phyloP scores from a whole-genome alignment of 2,888 invertebrate species.

The Sclerodermus sp. region DNA sequence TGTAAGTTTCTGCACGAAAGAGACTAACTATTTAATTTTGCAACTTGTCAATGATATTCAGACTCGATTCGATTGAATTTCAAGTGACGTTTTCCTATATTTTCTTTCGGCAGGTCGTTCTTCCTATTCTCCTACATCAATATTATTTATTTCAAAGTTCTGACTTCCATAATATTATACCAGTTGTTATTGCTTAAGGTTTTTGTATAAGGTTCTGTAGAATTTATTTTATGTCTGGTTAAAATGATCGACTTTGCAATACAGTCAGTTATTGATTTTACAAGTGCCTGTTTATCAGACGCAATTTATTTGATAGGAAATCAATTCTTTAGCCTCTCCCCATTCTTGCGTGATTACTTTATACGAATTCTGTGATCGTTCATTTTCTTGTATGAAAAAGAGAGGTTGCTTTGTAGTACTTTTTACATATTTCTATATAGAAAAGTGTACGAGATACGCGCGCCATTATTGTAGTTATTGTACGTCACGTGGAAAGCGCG shows the following conservation, averaged over 20 bases:
- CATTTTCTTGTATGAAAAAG: slow-evolving; percentile 3
- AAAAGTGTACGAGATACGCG: slow-evolving; percentile 28
- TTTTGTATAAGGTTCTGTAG: no score
- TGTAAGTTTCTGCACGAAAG: slow-evolving; percentile 13
- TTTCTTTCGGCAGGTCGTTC: no score
- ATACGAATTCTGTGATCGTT: slow-evolving; percentile 15
- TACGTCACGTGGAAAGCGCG: slow-evolving; percentile 45
- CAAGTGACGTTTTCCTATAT: no score
- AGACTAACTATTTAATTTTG: not conserved
- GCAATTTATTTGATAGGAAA: not conserved
- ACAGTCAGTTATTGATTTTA: slow-evolving; percentile 3
- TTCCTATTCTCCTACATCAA: no score
- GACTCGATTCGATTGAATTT: slow-evolving; percentile 35
- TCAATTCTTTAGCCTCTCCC: not conserved
- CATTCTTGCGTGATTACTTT: slow-evolving; percentile 19
- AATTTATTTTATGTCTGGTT: no score
- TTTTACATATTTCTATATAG: slow-evolving; percentile 29
- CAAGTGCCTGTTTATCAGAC: slow-evolving; percentile 1
- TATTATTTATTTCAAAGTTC: no score
- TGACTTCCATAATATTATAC: no score
- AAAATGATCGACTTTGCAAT: no score
- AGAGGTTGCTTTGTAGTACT: slow-evolving; percentile 13
- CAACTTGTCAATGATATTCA: slow-evolving; percentile 10
- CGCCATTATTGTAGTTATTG: slow-evolving; percentile 27
- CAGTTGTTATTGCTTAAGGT: no score